Evolutionary conservation across 2,888 invertebrate genomes (phyloP), one percentile per base, ranked within the genome.

Genomic region (Drosophila merina): DNA sequence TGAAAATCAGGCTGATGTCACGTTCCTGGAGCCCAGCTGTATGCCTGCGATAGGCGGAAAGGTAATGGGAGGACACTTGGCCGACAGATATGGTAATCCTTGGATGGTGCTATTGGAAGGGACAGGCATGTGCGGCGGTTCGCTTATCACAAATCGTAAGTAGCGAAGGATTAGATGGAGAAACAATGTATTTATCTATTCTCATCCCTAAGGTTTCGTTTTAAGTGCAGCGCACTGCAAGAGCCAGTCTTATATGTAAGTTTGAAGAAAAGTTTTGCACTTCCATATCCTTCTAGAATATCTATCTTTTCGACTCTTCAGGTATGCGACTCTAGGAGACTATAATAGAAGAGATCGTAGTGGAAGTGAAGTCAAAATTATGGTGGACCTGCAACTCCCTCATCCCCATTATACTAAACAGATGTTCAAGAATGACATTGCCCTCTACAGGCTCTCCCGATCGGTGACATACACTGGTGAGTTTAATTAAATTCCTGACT

Each of bases 111-210:
- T 28, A 0, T 5, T 62, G 6, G 9, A 4, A 0, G 31, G 30
- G 10, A 6, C 0, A 0, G 2, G 1, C 2, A 3, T 14, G 0
- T 60, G 57, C 25, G 60, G 60, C 2, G 60, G 60, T 8, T 48
- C 60, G 0, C 60, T 57, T 7, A 62, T 62, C 6, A 57, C 60
- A 4, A 5, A 8, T n/a, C 57, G 60, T 60, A 57, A 38, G 60
- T 48, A 25, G 7, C 2, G 0, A 1, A 4, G 36, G 5, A 1
- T 36, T 40, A 14, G 6, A 4, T 8, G 3, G 4, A 28, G 0
- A 14, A 40, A 14, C 4, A 1, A 10, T 4, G 3, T 33, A 10
- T 4, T n/a, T 10, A 36, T 4, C 3, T 36, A 1, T 4, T 9
- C 10, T 8, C 2, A n/a, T 5, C n/a, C n/a, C 2, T n/a, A n/a